Evolutionary conservation across 2,888 invertebrate genomes (phyloP), one percentile per base, ranked within the genome.

Genomic region (Ophion costatus): DNA sequence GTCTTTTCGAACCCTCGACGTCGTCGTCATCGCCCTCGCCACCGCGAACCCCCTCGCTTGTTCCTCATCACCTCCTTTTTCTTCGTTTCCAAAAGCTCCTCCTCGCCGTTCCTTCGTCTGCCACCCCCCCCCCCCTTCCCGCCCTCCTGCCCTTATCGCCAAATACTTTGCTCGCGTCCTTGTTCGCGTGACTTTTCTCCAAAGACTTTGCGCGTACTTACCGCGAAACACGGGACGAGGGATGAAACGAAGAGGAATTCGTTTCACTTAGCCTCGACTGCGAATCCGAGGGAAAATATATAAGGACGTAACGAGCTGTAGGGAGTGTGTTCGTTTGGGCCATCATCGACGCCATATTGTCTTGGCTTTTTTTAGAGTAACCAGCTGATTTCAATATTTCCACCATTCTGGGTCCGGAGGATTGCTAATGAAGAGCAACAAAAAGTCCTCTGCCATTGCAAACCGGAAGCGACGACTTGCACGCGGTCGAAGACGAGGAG

Each of bases 131-230:
- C 2, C n/a, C 56, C 67, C 20, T 61, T 42, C 24, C 22, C 7
- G 1, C 24, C 71, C 14, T 38, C 29, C 63, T 24, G 51, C 63
- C 80, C 71, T 79, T 59, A 57, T 77, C 77, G 51, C 9, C 75
- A 38, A 77, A 73, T 66, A 33, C 56, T 79, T 79, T 11, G 38
- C 56, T 45, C 29, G 10, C 17, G 22, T 61, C 67, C 42, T 80
- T 45, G 51, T 66, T 56, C 71, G 42, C 67, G 9, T 59, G 33
- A 42, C 57, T 80, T 70, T 74, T 67, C 57, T 69, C 29, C n/a
- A 29, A 45, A 24, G 38, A 80, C 80, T 82, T 82, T 82, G 59
- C 66, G 74, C 83, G 82, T 82, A 73, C 69, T 84, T 82, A 78
- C 81, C 66, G 73, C 29, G 33, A 59, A 77, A 77, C 51, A 61